Evolutionary conservation across 2,797 vertebrate genomes (phyloP).

Genomic region (Morelia viridis): DNA sequence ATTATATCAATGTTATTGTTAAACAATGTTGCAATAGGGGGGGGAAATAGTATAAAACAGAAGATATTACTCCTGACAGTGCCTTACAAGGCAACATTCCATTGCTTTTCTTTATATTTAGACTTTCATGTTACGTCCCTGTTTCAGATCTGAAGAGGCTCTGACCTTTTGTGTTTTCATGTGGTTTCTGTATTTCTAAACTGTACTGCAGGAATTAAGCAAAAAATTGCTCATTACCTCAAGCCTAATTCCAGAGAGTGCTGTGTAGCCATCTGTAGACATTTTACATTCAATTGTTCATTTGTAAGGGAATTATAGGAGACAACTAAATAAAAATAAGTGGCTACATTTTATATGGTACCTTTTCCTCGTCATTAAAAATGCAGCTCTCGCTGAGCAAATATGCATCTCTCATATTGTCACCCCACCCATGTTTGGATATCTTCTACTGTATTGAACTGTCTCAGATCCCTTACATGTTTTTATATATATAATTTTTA

Average conservation of each 20-base stretch:
- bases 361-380: conserved; percentile 44
- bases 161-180: conserved; percentile 26
- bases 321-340: conserved; percentile 60
- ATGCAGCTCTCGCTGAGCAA: conserved; percentile 35
- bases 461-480: neutral
- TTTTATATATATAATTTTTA: too few species aligned
- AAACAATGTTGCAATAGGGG: neutral
- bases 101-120: conserved; percentile 1
- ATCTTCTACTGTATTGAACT: neutral
- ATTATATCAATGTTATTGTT: neutral
- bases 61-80: neutral
- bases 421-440: conserved; percentile 12
- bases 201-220: conserved; percentile 22
- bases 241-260: conserved; percentile 14
- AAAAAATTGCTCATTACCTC: conserved; percentile 48
- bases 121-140: conserved; percentile 16
- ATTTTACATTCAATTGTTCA: conserved; percentile 49
- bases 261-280: conserved; percentile 56
- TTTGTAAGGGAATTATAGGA: conserved; percentile 37
- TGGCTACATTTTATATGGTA: conserved; percentile 41
- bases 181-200: conserved; percentile 40
- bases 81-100: neutral
- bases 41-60: conserved; percentile 3
- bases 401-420: conserved; percentile 29
- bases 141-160: conserved; percentile 23